Evolutionary conservation across 2,113 vertebrate species (phyloP).

Genomic region (Marmota monax): DNA sequence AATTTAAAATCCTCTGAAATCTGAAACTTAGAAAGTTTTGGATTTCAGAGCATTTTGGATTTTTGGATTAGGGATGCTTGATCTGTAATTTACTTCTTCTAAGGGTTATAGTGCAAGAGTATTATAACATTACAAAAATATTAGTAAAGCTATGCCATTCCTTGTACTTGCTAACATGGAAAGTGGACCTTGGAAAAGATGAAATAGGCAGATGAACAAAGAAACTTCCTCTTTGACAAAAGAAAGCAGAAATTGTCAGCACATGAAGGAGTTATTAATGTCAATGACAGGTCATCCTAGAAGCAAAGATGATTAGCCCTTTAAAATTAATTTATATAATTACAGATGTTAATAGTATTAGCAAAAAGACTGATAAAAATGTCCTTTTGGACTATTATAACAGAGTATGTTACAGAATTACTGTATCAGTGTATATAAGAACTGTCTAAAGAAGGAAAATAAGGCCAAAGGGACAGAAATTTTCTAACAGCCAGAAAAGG

Average conservation of each 20-base stretch:
- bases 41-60: background rate
- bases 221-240: constrained; percentile 44
- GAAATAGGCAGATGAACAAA: constrained; percentile 69
- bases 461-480: constrained; percentile 35
- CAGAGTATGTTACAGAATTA: constrained; percentile 40
- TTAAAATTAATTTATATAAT: constrained; percentile 66
- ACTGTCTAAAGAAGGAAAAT: constrained; percentile 55
- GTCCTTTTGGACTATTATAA: constrained; percentile 56
- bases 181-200: constrained; percentile 77
- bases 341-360: constrained; percentile 61
- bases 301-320: constrained; percentile 70
- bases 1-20: background rate
- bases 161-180: constrained; percentile 76
- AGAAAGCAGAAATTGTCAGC: constrained; percentile 73
- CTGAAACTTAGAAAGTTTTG: background rate
- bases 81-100: constrained; percentile 18
- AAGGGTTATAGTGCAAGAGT: constrained; percentile 59
- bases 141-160: constrained; percentile 64
- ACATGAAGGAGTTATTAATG: constrained; percentile 61
- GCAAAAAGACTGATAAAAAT: constrained; percentile 48
- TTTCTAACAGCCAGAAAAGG: background rate
- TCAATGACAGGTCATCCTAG: constrained; percentile 58
- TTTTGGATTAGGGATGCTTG: background rate
- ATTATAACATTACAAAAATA: constrained; percentile 47
- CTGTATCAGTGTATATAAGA: background rate